A percentile compares a stretch with the other conserved stretches of the same genome.
These are phyloP conservation scores for Cenopis cana DNA, from an alignment of 2,888 invertebrate genomes.

Conservation along the genomic window DNA sequence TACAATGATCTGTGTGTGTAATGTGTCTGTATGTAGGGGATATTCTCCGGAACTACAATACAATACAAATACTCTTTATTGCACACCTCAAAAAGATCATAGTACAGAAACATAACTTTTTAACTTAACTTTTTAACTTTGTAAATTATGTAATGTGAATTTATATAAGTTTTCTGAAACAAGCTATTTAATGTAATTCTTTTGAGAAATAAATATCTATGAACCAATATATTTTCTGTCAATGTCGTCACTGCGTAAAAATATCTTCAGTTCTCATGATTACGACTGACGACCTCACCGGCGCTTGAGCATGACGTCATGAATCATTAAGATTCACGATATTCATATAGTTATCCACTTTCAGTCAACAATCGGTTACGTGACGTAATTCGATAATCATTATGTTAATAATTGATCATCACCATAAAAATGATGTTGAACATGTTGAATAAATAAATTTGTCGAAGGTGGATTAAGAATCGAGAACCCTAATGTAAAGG, in stretches of 20 bases:
- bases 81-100: no score
- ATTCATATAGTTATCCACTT: slow-evolving; percentile 7
- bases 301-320: slow-evolving; percentile 6
- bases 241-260: neutral
- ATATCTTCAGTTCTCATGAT: neutral
- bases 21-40: neutral
- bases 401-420: neutral
- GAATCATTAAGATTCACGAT: neutral
- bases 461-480: no score
- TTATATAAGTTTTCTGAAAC: no score
- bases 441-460: neutral
- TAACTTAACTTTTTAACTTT: no score
- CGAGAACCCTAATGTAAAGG: no score
- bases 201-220: no score
- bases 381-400: slow-evolving; percentile 5
- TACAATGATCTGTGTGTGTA: neutral
- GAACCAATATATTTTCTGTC: no score
- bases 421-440: neutral
- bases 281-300: slow-evolving; percentile 2
- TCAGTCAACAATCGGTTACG: slow-evolving; percentile 13
- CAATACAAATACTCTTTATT: no score
- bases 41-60: no score
- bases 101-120: no score
- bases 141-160: no score
- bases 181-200: no score